These are phyloP conservation scores for Megaptera novaeangliae DNA, from an alignment of 2,113 vertebrate genomes.

Conservation along the genomic window DNA sequence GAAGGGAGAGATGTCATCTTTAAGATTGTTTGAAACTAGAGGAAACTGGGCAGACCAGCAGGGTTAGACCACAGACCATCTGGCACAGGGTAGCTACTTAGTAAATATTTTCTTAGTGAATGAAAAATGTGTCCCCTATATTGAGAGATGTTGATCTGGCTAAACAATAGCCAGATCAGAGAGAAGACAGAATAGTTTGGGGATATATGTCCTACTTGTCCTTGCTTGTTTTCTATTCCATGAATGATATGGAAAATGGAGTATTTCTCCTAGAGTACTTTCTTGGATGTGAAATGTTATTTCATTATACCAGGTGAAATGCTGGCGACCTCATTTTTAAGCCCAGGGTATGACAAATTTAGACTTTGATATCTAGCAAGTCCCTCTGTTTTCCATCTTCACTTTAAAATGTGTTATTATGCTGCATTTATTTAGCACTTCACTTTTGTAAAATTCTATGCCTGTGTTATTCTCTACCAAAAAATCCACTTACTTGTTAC, in stretches of 20 bases:
- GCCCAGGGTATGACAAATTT: not conserved
- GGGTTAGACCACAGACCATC: not conserved
- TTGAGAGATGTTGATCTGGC: not conserved
- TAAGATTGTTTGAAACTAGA: not conserved
- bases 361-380: conserved; percentile 2
- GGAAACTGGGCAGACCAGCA: not conserved
- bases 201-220: not conserved
- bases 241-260: not conserved
- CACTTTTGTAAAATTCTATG: not conserved
- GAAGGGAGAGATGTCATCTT: not conserved
- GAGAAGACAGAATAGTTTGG: not conserved
- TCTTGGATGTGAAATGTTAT: not conserved
- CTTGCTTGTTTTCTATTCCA: not conserved
- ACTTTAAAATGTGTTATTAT: conserved; percentile 39
- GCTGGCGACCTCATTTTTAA: conserved; percentile 25
- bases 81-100: not conserved
- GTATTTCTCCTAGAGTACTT: not conserved
- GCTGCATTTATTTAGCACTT: conserved; percentile 56
- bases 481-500: not conserved
- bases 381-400: not conserved
- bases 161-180: not conserved
- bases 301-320: not conserved
- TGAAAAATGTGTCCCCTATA: not conserved
- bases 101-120: not conserved
- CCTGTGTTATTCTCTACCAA: not conserved